Conservation (phyloP, 30 jellyfish, hydroid and myxozoan species). For the Hydractinia echinata region DNA sequence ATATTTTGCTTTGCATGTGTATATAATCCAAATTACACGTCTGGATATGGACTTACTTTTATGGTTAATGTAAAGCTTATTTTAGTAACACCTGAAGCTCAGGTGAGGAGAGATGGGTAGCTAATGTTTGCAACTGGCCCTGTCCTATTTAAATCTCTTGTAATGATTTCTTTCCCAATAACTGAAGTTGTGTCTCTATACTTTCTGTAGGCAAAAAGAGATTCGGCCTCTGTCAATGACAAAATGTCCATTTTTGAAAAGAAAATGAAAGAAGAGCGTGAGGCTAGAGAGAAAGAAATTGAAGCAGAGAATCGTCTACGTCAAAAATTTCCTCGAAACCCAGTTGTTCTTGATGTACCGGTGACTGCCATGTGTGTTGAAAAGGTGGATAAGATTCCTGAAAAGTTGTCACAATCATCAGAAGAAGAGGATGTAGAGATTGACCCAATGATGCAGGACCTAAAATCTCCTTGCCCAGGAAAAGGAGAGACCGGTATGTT, state of each 20-base stretch:
- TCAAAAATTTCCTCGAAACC: conserved; percentile 28
- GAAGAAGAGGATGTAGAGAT: neutral
- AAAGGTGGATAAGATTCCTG: neutral
- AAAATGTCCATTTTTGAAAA: conserved; percentile 30
- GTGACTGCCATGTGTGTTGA: neutral
- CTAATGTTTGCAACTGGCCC: too few species aligned
- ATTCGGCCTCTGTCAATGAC: conserved; percentile 40
- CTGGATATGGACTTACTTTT: too few species aligned
- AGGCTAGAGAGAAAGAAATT: conserved; percentile 29
- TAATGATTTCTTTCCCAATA: neutral
- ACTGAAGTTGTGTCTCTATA: neutral
- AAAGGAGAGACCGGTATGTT: neutral
- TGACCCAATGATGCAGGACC: neutral
- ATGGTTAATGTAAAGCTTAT: too few species aligned
- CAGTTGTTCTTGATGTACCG: neutral
- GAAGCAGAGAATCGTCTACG: conserved; percentile 24
- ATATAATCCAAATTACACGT: too few species aligned
- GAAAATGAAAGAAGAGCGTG: conserved; percentile 40
- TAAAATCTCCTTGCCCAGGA: neutral
- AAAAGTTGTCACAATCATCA: neutral
- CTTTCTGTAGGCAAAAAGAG: neutral
- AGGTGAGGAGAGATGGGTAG: too few species aligned
- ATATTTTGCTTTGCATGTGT: too few species aligned
- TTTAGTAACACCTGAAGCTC: too few species aligned
- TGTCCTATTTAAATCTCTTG: too few species aligned